Percentiles rank a stretch among this genome's conserved stretches.
Conservation (phyloP, 2,113 vertebrate species). For the Anolis carolinensis region DNA sequence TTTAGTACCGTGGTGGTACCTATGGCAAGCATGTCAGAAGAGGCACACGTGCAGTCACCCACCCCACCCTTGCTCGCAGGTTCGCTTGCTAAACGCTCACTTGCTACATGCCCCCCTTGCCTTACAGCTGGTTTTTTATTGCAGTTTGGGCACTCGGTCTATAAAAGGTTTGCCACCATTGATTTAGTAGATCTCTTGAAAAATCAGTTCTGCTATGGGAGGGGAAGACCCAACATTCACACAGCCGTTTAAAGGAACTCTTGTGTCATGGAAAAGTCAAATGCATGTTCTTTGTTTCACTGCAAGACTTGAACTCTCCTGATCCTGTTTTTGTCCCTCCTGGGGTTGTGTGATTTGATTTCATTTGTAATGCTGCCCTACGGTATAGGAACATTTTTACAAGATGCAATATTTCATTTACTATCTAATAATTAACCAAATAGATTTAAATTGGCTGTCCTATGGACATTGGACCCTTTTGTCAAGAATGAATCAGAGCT, state of each 20-base stretch:
- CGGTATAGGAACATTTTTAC: not conserved
- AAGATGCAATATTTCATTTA: slow-evolving; percentile 43
- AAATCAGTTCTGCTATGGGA: not conserved
- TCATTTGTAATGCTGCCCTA: not conserved
- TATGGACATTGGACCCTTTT: slow-evolving; percentile 55
- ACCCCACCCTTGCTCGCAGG: too few species aligned
- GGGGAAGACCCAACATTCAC: not conserved
- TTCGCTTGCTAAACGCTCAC: too few species aligned
- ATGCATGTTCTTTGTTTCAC: not conserved
- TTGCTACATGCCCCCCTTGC: too few species aligned
- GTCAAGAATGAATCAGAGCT: slow-evolving; percentile 32
- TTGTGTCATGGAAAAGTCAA: not conserved
- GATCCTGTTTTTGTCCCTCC: not conserved
- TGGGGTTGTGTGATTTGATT: not conserved
- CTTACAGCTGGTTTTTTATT: too few species aligned
- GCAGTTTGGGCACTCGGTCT: too few species aligned
- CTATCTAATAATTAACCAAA: slow-evolving; percentile 69
- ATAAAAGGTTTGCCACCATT: not conserved
- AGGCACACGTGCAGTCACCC: too few species aligned
- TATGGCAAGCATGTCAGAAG: too few species aligned
- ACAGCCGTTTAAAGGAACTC: not conserved
- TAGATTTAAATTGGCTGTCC: not conserved
- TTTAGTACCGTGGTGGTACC: too few species aligned
- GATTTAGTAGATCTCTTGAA: not conserved
- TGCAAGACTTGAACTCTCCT: not conserved